These are phyloP conservation scores for Chaetodon trifascialis DNA, from an alignment of 2,113 vertebrate species.

Conservation along the genomic window DNA sequence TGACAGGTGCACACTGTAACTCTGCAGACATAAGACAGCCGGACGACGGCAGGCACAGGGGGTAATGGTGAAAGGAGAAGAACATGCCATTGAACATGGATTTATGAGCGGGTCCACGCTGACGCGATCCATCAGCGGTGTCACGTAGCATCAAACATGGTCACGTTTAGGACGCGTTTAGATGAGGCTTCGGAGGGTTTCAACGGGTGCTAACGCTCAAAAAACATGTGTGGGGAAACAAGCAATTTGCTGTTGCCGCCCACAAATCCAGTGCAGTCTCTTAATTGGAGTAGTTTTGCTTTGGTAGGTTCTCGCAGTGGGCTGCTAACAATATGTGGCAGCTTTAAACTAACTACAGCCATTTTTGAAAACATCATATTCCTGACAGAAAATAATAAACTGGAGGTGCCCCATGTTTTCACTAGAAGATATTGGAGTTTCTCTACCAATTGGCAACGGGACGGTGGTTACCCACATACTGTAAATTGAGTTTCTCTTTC, in stretches of 20 bases:
- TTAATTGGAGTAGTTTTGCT: conserved; percentile 73
- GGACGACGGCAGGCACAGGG: conserved; percentile 75
- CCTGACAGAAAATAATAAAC: conserved; percentile 80
- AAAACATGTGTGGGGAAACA: conserved; percentile 44
- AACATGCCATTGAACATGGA: conserved; percentile 74
- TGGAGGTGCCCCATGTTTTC: conserved; percentile 56
- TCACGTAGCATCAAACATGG: conserved; percentile 51
- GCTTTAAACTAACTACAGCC: conserved; percentile 71
- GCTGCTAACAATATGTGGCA: conserved; percentile 71
- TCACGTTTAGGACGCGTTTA: conserved; percentile 51
- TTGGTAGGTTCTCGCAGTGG: conserved; percentile 67
- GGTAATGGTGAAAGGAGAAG: conserved; percentile 76
- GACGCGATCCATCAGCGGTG: conserved; percentile 71
- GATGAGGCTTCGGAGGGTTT: conserved; percentile 43
- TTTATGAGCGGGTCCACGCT: conserved; percentile 71
- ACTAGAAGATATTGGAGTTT: conserved; percentile 68
- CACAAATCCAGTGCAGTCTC: conserved; percentile 56
- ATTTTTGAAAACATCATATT: conserved; percentile 68
- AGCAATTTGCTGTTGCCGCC: conserved; percentile 59
- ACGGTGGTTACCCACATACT: conserved; percentile 70
- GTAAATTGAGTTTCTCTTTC: conserved; percentile 72
- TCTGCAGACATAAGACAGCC: conserved; percentile 77
- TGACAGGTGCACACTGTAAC: conserved; percentile 79
- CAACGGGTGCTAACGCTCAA: conserved; percentile 21
- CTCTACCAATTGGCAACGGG: conserved; percentile 62